phyloP scores from a whole-genome alignment of 1,140 invertebrate genomes.

The Sinella curviseta region DNA sequence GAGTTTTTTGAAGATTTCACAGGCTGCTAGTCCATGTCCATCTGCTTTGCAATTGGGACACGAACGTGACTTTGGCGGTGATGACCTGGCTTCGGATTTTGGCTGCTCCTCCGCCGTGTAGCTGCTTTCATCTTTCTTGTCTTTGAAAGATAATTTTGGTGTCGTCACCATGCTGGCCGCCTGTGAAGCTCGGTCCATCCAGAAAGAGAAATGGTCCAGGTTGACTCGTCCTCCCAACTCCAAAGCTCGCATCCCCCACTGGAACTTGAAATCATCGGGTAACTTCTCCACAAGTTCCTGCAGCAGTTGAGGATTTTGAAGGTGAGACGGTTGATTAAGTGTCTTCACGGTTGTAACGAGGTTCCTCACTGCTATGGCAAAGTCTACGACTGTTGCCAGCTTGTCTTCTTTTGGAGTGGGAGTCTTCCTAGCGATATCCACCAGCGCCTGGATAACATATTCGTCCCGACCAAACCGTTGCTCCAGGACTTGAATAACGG shows the following conservation, averaged over 20 bases:
- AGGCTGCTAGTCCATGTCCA: background rate
- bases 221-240: background rate
- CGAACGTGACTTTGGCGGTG: background rate
- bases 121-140: no score
- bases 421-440: background rate
- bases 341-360: conserved; percentile 18
- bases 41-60: background rate
- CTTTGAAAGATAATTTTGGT: background rate
- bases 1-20: background rate
- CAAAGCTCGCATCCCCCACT: background rate
- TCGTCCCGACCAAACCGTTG: background rate
- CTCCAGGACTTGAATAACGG: background rate
- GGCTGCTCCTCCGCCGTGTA: no score
- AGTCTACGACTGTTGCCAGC: background rate
- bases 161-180: background rate
- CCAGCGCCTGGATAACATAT: background rate
- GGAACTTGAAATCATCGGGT: background rate
- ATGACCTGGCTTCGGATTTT: no score
- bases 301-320: conserved; percentile 23
- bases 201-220: background rate
- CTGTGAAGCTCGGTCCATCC: background rate
- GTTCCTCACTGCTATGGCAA: conserved; percentile 7
- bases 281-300: conserved; percentile 28
- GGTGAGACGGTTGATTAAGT: background rate
- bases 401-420: background rate